These are phyloP conservation scores for Dipus sagitta DNA, from an alignment of 2,797 vertebrate genomes.

Conservation along the genomic window DNA sequence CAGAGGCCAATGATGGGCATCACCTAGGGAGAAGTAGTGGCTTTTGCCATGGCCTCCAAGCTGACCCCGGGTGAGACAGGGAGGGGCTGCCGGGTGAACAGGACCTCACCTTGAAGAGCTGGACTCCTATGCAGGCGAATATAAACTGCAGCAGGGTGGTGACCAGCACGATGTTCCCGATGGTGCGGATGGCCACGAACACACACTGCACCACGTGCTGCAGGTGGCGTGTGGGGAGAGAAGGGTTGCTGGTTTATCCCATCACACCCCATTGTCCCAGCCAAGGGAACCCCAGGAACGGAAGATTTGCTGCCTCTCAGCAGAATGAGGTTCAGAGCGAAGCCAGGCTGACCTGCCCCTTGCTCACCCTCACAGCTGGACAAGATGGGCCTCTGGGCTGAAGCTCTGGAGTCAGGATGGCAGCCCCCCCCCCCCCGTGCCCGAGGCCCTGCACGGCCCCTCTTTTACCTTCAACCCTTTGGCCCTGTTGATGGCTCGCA, in stretches of 20 bases:
- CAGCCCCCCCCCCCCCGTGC: too few relatives aligned
- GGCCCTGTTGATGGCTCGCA: conserved; percentile 97
- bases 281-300: accelerated
- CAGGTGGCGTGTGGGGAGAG: background rate
- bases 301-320: background rate
- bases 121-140: conserved; percentile 98
- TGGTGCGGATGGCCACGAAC: conserved; percentile 99
- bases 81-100: accelerated
- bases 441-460: accelerated
- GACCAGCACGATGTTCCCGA: conserved; percentile 98
- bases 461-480: conserved; percentile 96
- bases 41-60: accelerated
- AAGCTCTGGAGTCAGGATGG: background rate
- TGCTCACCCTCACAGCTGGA: accelerated
- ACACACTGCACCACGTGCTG: conserved; percentile 99
- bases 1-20: background rate
- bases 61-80: accelerated
- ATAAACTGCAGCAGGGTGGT: conserved; percentile 97
- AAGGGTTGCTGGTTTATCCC: accelerated
- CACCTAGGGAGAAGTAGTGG: accelerated
- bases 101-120: conserved; percentile 95
- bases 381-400: too few relatives aligned
- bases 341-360: accelerated
- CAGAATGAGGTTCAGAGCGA: accelerated
- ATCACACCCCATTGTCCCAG: accelerated